These are phyloP conservation scores for Pangasius djambal DNA, from an alignment of 2,797 vertebrate genomes.

Conservation along the genomic window DNA sequence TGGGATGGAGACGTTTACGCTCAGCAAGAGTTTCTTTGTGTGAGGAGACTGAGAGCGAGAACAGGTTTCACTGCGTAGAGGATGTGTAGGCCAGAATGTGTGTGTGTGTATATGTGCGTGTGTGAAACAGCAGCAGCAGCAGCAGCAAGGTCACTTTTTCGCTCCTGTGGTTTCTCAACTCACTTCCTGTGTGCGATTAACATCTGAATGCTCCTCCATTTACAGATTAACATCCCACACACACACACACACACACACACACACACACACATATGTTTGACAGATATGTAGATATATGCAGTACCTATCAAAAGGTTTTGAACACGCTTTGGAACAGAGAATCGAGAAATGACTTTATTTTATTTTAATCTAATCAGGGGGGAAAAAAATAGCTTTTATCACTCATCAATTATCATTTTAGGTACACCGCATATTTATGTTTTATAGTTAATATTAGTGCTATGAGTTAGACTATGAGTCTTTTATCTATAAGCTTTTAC, in stretches of 20 bases:
- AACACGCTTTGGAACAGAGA: background rate
- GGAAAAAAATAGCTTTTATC: background rate
- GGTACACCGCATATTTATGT: background rate
- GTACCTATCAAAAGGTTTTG: background rate
- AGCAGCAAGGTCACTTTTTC: conserved; percentile 71
- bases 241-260: conserved; percentile 55
- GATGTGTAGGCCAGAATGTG: conserved; percentile 9
- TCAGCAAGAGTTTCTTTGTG: background rate
- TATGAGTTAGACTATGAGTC: background rate
- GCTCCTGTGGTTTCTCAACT: conserved; percentile 72
- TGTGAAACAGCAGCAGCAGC: conserved; percentile 28
- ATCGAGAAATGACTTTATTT: background rate
- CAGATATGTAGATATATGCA: background rate
- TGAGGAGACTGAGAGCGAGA: background rate
- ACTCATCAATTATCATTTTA: background rate
- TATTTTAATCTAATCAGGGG: background rate
- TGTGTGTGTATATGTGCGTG: background rate
- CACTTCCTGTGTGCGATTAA: conserved; percentile 74
- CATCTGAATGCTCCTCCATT: conserved; percentile 71
- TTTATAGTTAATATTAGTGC: background rate
- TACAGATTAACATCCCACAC: conserved; percentile 72
- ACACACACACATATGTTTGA: conserved; percentile 59
- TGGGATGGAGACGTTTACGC: background rate
- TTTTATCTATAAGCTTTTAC: background rate
- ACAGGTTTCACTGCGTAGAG: background rate